Percentiles rank a stretch among this genome's conserved stretches.
Conservation (phyloP, 1,140 invertebrate species). For the Drosophila dunni region DNA sequence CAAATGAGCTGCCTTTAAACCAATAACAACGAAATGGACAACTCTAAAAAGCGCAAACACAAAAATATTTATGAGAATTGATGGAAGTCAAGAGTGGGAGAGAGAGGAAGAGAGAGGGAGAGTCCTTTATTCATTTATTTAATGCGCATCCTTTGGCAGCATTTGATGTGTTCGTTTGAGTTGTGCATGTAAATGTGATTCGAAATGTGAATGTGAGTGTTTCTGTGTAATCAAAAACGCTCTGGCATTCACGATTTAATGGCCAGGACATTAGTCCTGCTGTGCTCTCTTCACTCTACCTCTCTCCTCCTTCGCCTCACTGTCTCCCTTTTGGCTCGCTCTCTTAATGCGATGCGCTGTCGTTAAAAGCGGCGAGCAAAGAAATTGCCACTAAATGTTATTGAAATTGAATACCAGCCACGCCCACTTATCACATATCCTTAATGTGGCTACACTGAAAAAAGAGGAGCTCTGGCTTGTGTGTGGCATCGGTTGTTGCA, state of each 20-base stretch:
- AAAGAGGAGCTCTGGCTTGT: background rate
- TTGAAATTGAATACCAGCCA: slow-evolving; percentile 67
- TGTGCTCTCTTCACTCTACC: background rate
- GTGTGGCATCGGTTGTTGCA: slow-evolving; percentile 9
- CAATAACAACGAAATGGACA: background rate
- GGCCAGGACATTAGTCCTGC: slow-evolving; percentile 61
- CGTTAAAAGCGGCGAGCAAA: slow-evolving; percentile 64
- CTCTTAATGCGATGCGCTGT: slow-evolving; percentile 59
- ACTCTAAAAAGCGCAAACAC: background rate
- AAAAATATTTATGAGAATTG: slow-evolving; percentile 6
- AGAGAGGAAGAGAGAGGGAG: slow-evolving; percentile 1
- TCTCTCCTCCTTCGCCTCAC: no score
- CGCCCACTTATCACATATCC: slow-evolving; percentile 9
- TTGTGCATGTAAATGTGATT: background rate
- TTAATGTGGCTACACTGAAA: background rate
- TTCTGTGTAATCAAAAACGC: slow-evolving; percentile 61
- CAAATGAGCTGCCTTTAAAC: slow-evolving; percentile 19
- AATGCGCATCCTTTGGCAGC: slow-evolving; percentile 39
- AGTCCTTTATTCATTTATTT: slow-evolving; percentile 31
- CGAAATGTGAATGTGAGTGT: slow-evolving; percentile 4
- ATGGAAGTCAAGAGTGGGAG: slow-evolving; percentile 27
- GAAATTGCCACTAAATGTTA: slow-evolving; percentile 79
- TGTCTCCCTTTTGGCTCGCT: background rate
- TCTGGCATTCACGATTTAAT: slow-evolving; percentile 46
- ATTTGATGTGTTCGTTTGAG: background rate